Conservation (phyloP, 1,140 invertebrate genomes). For the Leptinotarsa defecta region DNA sequence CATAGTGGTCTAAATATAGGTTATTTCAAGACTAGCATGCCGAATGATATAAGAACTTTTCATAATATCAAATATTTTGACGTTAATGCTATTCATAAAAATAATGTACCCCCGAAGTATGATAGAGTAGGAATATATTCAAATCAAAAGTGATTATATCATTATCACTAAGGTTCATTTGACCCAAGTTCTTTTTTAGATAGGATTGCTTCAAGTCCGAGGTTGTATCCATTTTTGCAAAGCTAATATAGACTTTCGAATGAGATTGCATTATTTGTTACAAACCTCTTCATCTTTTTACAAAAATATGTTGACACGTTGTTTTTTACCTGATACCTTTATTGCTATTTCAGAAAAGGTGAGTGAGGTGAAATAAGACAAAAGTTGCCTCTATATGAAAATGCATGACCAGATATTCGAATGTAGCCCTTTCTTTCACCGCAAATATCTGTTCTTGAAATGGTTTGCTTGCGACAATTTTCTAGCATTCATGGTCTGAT, state of each 20-base stretch:
- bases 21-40: conserved; percentile 17
- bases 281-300: no score
- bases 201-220: conserved; percentile 10
- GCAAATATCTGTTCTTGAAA: no score
- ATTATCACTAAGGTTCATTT: not conserved
- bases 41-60: conserved; percentile 5
- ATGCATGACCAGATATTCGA: no score
- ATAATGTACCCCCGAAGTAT: not conserved
- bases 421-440: no score
- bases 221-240: conserved; percentile 15
- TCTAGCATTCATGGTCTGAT: no score
- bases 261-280: not conserved
- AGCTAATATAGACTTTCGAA: conserved; percentile 7
- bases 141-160: conserved; percentile 13
- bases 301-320: no score
- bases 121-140: conserved; percentile 4
- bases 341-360: no score
- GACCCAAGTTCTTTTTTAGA: not conserved
- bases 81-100: conserved; percentile 9
- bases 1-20: conserved; percentile 54
- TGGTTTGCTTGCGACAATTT: no score
- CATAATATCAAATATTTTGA: conserved; percentile 22
- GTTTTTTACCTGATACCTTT: no score
- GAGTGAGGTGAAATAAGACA: no score
- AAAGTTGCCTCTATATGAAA: no score